Conservation (phyloP, 2,888 invertebrate genomes). For the Halictus quadricinctus region DNA sequence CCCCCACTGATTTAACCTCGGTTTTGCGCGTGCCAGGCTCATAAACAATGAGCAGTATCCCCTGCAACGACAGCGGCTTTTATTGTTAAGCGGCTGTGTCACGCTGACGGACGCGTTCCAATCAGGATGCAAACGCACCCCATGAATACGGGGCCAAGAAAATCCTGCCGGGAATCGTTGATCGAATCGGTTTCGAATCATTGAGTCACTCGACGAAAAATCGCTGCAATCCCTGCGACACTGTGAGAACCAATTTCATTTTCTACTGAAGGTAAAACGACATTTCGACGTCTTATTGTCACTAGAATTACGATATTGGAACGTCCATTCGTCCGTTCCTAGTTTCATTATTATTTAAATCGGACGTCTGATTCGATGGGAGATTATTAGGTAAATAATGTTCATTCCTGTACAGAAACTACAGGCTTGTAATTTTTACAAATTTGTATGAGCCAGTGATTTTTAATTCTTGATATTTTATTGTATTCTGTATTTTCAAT, state of each 20-base stretch:
- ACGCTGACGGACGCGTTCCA: slow-evolving; percentile 26
- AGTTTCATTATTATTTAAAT: not conserved
- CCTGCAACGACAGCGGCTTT: slow-evolving; percentile 33
- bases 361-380: not conserved
- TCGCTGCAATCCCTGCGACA: not conserved
- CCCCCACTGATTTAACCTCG: slow-evolving; percentile 62
- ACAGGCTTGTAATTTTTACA: too few species aligned
- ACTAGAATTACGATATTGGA: not conserved
- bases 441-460: too few species aligned
- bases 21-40: slow-evolving; percentile 52
- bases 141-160: not conserved
- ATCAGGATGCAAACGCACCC: slow-evolving; percentile 2
- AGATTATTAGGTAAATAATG: not conserved
- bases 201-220: not conserved
- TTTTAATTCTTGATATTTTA: too few species aligned
- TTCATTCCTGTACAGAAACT: not conserved
- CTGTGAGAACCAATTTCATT: not conserved
- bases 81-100: slow-evolving; percentile 33
- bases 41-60: slow-evolving; percentile 47
- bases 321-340: not conserved
- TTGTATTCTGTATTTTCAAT: too few species aligned
- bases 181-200: slow-evolving; percentile 10
- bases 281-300: not conserved
- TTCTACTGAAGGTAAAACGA: not conserved
- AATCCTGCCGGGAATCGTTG: not conserved